A percentile compares a stretch with the other conserved stretches of the same genome.
Conservation (phyloP, 1,140 invertebrate species). For the Araneus ventricosus region DNA sequence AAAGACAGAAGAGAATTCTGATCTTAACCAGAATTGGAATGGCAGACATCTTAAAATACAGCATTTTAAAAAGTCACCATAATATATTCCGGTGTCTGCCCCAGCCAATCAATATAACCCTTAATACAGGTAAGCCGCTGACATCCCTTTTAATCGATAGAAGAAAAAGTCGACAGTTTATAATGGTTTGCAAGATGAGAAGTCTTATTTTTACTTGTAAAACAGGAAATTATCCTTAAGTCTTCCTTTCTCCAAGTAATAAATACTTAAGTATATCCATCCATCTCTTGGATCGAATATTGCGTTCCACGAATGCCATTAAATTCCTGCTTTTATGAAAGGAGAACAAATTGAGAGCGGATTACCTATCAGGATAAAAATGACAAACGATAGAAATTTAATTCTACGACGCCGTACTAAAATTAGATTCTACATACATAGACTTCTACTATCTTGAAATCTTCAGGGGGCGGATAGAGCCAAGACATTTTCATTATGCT, state of each 20-base stretch:
- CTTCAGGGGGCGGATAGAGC: background rate
- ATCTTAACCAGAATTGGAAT: no score
- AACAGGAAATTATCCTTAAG: background rate
- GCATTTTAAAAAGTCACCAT: no score
- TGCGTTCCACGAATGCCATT: slow-evolving; percentile 28
- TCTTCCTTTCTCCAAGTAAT: slow-evolving; percentile 46
- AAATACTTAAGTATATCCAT: slow-evolving; percentile 59
- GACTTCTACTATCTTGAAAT: background rate
- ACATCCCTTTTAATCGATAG: background rate
- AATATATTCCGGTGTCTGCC: no score
- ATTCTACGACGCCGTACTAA: slow-evolving; percentile 27
- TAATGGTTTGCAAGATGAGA: background rate
- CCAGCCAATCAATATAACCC: no score
- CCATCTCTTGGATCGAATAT: slow-evolving; percentile 19
- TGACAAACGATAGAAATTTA: slow-evolving; percentile 58
- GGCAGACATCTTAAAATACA: no score
- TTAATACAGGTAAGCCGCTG: no score
- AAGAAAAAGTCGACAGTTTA: no score
- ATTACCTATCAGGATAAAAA: slow-evolving; percentile 42
- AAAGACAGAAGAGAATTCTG: no score
- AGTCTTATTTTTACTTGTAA: slow-evolving; percentile 30
- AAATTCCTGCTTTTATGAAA: slow-evolving; percentile 24
- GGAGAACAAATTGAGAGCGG: slow-evolving; percentile 16
- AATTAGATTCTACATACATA: slow-evolving; percentile 33
- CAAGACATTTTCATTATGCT: slow-evolving; percentile 21